These are phyloP conservation scores for Tipula confusa DNA, from an alignment of 2,888 invertebrate species.

Conservation along the genomic window DNA sequence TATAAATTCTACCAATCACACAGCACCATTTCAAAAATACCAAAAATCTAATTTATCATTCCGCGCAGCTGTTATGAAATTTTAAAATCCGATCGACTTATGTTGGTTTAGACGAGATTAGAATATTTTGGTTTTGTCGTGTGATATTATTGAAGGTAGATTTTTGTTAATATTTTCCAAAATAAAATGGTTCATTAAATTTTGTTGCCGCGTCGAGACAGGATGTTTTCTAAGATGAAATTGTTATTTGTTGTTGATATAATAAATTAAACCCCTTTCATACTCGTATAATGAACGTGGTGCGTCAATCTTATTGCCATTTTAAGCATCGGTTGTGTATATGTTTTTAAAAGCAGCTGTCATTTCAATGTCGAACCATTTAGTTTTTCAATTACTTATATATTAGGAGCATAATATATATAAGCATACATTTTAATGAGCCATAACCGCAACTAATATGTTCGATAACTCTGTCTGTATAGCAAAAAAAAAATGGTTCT, in stretches of 20 bases:
- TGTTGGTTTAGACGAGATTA: constrained; percentile 5
- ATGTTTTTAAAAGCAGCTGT: background rate
- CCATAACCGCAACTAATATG: background rate
- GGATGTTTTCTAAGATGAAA: background rate
- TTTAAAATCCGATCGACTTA: background rate
- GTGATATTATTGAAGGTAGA: background rate
- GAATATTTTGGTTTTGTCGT: background rate
- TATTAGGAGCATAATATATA: background rate
- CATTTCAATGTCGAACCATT: background rate
- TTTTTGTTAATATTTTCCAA: background rate
- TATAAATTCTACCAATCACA: background rate
- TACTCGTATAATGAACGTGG: background rate
- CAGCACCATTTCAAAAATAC: background rate
- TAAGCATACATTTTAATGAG: background rate
- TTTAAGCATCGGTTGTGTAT: background rate
- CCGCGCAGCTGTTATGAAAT: background rate
- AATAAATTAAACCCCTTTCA: background rate
- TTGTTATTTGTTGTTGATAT: background rate
- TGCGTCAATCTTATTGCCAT: background rate
- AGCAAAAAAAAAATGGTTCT: background rate
- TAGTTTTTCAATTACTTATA: background rate
- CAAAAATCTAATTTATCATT: background rate
- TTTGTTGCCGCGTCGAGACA: background rate
- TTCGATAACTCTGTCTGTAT: too few relatives aligned
- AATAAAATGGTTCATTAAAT: constrained; percentile 9